Base-by-base conservation (phyloP, 2,113 vertebrate genomes). In the Forbesichthys agassizii region DNA sequence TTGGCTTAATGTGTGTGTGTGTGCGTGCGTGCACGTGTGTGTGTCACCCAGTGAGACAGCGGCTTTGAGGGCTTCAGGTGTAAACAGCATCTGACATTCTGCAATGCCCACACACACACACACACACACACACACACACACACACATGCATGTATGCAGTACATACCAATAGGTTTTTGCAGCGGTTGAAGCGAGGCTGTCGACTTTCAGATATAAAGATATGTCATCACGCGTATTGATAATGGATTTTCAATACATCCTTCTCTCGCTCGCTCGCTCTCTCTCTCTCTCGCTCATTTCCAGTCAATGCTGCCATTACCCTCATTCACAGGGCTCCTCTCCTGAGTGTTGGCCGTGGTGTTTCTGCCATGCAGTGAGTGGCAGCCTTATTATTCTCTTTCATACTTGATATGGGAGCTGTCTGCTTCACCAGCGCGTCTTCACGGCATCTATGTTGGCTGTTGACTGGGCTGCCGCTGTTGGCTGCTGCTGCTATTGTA, bases 331-430 rank as follows among this genome's bases (percentile, higher is more conserved):
- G 36, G 14, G 9, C 68, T 63, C 33, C 70, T 74, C 63, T 75
- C 69, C 27, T 27, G 27, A 27, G 52, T 79, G 56, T 68, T 56
- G 12, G 27, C 14, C 61, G 53, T 75, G 60, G 33, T 56, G 73
- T 59, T 61, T 70, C 73, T 61, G 69, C 73, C 80, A 68, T 79
- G 68, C 52, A 74, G 60, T 58, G 71, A 54, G 36, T 65, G 79
- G 73, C 69, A 71, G 63, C 77, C 85, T 82, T 87, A 84, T 85
- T 80, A 87, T 89, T 88, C 77, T 78, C 83, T 85, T 90, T 89
- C 65, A 81, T 85, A 67, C 59, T 78, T 83, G 84, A 85, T 88
- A 86, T 78, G 86, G 76, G 75, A 81, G 71, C 79, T 88, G 86
- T 75, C 81, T 77, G 73, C 69, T 63, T 53, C 68, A 73, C 54